These are phyloP conservation scores for Holacanthus passer DNA, from an alignment of 2,113 vertebrate genomes.

Conservation along the genomic window DNA sequence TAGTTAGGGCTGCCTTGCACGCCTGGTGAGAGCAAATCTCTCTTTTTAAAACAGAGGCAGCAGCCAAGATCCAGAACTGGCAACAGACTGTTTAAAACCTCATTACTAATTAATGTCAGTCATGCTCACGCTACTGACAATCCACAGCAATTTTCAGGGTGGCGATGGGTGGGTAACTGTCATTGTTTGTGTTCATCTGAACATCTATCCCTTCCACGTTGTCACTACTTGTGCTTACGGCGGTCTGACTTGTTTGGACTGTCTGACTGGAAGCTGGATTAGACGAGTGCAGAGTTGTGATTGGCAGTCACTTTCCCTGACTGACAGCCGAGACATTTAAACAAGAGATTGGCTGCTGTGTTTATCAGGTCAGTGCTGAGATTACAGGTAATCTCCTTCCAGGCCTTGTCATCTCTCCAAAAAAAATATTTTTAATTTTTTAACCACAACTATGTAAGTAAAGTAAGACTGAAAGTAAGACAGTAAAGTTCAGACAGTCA, in stretches of 20 bases:
- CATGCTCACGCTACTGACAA: not conserved
- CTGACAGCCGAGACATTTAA: slow-evolving; percentile 39
- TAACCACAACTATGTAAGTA: no score
- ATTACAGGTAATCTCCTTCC: not conserved
- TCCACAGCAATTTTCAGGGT: not conserved
- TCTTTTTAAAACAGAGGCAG: not conserved
- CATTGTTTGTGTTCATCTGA: not conserved
- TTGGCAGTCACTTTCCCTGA: slow-evolving; percentile 28
- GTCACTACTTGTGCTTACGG: not conserved
- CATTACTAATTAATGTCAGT: slow-evolving; percentile 39
- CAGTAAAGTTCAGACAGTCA: not conserved
- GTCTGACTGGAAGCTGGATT: slow-evolving; percentile 13
- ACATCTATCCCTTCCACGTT: not conserved
- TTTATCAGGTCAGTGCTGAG: not conserved
- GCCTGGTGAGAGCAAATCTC: not conserved
- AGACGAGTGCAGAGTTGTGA: not conserved
- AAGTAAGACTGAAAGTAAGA: not conserved
- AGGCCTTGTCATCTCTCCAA: no score
- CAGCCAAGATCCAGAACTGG: not conserved
- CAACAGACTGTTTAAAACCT: slow-evolving; percentile 12
- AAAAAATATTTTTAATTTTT: not conserved
- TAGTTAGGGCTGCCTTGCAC: slow-evolving; percentile 26
- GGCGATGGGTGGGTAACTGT: not conserved
- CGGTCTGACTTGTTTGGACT: not conserved
- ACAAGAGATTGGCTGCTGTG: slow-evolving; percentile 26